Evolutionary conservation across 2,888 invertebrate genomes (phyloP), one percentile per base, ranked within the genome.

Genomic region (Cloeon dipterum): DNA sequence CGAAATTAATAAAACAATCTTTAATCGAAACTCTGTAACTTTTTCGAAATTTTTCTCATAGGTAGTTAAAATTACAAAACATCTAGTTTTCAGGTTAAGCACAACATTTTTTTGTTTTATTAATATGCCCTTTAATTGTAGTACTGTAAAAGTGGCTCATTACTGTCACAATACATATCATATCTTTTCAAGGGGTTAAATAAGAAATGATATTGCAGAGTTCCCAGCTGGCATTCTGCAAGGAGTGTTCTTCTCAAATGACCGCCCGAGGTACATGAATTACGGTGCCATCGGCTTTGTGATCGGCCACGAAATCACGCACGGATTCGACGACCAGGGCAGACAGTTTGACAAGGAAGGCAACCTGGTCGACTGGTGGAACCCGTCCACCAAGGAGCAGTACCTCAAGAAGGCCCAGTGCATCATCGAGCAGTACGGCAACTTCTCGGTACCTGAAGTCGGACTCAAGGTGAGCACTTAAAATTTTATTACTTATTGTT

Each of bases 311-410:
- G 88, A 88, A 61, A 85, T 89, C 36, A 86, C 85, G 0, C 88
- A 88, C 51, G 83, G 83, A 8, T 86, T 85, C 49, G 83, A 83
- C 51, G 79, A 82, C 51, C 76, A 78, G 64, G 88, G 93, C 36
- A 71, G 89, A 35, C 85, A 88, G 60, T 93, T 86, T 51, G 88
- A 93, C 56, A 75, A 81, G 44, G 68, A 82, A 42, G 93, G 93
- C 11, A 89, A 91, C 56, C 60, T 91, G 43, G 70, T 78, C 1
- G 83, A 89, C 50, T 93, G 93, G 93, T 93, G 91, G 89, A 74
- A 76, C 44, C 65, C 74, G 35, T 62, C 66, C 43, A 91, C 91
- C 1, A 81, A 85, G 49, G 67, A 71, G 44, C 72, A 74, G 16
- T 93, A 86, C 54, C 61, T 85, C 37, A 68, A 78, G 44, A 79